A percentile compares a stretch with the other conserved stretches of the same genome.
Conservation (phyloP, 2,888 invertebrate genomes). For the Luffia ferchaultella region DNA sequence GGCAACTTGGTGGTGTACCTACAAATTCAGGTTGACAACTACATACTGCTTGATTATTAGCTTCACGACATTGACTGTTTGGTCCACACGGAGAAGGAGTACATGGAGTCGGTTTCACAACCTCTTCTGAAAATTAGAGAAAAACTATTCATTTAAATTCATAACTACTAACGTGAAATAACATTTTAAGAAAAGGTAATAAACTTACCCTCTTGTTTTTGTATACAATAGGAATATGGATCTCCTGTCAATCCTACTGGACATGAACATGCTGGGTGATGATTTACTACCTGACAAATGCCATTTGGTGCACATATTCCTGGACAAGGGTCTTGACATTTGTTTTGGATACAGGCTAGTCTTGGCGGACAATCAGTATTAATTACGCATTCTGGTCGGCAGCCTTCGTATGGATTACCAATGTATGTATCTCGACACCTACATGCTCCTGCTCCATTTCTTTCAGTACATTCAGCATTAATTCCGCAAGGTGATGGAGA, state of each 20-base stretch:
- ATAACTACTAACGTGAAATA: neutral
- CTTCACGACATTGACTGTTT: slow-evolving; percentile 76
- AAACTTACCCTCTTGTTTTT: slow-evolving; percentile 47
- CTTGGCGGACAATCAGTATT: slow-evolving; percentile 80
- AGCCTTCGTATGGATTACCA: slow-evolving; percentile 66
- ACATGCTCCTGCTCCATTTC: slow-evolving; percentile 74
- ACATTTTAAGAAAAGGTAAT: slow-evolving; percentile 10
- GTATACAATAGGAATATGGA: slow-evolving; percentile 71
- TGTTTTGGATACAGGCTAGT: slow-evolving; percentile 77
- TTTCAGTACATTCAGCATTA: slow-evolving; percentile 68
- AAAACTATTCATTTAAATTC: neutral
- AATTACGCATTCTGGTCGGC: slow-evolving; percentile 82
- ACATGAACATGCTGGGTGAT: slow-evolving; percentile 78
- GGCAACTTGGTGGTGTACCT: slow-evolving; percentile 80
- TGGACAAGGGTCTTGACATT: slow-evolving; percentile 82
- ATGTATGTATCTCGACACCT: slow-evolving; percentile 70
- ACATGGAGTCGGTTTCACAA: slow-evolving; percentile 58
- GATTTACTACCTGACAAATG: slow-evolving; percentile 78
- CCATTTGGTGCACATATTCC: slow-evolving; percentile 78
- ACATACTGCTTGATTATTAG: slow-evolving; percentile 74
- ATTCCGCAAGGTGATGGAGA: slow-evolving; percentile 75
- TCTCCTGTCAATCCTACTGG: slow-evolving; percentile 73
- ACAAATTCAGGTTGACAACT: slow-evolving; percentile 75
- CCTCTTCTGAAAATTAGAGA: slow-evolving; percentile 30
- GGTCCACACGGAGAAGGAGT: slow-evolving; percentile 82